A percentile compares a stretch with the other conserved stretches of the same genome.
Conservation (phyloP, 2,888 invertebrate species). For the Lasiommata megera region DNA sequence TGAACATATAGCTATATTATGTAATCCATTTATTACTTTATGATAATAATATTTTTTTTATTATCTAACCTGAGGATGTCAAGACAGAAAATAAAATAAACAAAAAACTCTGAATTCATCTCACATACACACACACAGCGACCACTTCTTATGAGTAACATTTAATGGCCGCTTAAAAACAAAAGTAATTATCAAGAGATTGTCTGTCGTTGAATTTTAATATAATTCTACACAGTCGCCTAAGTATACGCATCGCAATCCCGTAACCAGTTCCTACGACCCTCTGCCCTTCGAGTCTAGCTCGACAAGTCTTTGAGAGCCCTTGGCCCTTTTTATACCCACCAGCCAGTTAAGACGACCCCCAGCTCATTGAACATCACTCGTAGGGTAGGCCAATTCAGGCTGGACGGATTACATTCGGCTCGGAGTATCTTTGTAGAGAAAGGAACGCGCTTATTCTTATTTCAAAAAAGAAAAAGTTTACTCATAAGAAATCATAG, state of each 20-base stretch:
- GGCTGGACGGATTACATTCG: slow-evolving; percentile 23
- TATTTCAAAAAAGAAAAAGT: slow-evolving; percentile 16
- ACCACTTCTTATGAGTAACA: too few species aligned
- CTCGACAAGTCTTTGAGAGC: slow-evolving; percentile 62
- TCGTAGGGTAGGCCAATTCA: slow-evolving; percentile 20
- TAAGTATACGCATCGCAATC: slow-evolving; percentile 44
- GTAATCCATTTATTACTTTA: too few species aligned
- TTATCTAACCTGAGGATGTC: too few species aligned
- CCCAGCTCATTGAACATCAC: slow-evolving; percentile 24
- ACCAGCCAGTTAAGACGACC: slow-evolving; percentile 48
- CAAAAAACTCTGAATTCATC: too few species aligned
- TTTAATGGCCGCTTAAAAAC: neutral
- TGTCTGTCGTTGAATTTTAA: slow-evolving; percentile 7
- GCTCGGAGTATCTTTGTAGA: slow-evolving; percentile 22
- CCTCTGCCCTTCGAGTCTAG: slow-evolving; percentile 72
- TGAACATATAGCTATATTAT: too few species aligned
- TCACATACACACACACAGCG: too few species aligned
- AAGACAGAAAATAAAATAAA: too few species aligned
- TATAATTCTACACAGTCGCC: slow-evolving; percentile 11
- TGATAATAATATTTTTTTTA: too few species aligned
- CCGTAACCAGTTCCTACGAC: slow-evolving; percentile 55
- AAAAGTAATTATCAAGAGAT: neutral
- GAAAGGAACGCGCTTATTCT: slow-evolving; percentile 18
- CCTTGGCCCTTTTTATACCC: slow-evolving; percentile 64
- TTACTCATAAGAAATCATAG: slow-evolving; percentile 23